Base-by-base conservation (phyloP, 2,797 vertebrate genomes). In the Neosalanx taihuensis region DNA sequence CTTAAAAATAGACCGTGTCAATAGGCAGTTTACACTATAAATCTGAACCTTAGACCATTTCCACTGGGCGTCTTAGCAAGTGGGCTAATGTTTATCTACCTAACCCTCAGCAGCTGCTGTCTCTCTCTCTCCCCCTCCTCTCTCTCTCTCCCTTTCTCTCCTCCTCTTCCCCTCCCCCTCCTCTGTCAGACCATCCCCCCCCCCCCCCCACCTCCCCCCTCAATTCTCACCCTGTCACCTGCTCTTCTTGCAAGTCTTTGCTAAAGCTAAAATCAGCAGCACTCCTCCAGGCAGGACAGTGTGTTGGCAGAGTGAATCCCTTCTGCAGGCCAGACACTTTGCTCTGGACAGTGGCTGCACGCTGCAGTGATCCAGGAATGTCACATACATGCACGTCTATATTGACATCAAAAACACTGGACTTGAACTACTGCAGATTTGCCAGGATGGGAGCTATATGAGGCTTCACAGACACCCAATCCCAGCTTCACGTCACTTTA, bases 1-100 rank as follows among this genome's bases (percentile, higher is more conserved):
- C 61, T 77, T 67, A n/a, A 68, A 75, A 69, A 82, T 49, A 73
- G 62, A 69, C 9, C 29, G 60, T 57, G 53, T 67, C 57, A 72
- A 61, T 49, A 51, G 65, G 58, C 60, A 37, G 37, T 75, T 76
- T 64, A 66, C 64, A 59, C 68, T 51, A 51, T 20, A 66, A 29
- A 66, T 66, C 64, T n/a, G 58, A 60, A 76, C 20, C 67, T 41
- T 49, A 61, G 61, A 57, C 58, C 18, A 41, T 74, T 67, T 71
- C 18, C 37, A 26, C 17, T 26, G 51, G 18, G 60, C 67, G 61
- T 67, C 46, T 73, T 75, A 60, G 60, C 67, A 72, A 7, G 4
- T 10, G 53, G 1, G 23, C 59, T 75, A 59, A 58, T 37, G 57
- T 67, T 31, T 58, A 71, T 61, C 56, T 51, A 26, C 10, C 58